These are phyloP conservation scores for Rhizomys pruinosus DNA, from an alignment of 2,113 vertebrate genomes.

Conservation along the genomic window DNA sequence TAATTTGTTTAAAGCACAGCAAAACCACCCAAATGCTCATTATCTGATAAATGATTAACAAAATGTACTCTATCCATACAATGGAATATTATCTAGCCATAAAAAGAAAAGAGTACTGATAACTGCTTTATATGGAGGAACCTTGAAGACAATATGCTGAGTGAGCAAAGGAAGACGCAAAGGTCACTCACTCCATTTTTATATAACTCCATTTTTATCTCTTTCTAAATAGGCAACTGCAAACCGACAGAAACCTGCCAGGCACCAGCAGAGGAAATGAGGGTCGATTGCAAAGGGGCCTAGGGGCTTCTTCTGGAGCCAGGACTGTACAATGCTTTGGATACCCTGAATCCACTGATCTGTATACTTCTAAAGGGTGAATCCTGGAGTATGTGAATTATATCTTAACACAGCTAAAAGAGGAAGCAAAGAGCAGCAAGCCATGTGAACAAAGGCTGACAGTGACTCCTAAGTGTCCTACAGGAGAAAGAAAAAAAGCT, in stretches of 20 bases:
- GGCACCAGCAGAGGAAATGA: not conserved
- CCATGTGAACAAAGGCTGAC: not conserved
- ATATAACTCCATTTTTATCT: not conserved
- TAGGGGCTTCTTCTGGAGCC: not conserved
- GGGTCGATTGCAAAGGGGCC: not conserved
- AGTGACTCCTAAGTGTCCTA: not conserved
- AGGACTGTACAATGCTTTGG: not conserved
- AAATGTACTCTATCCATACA: not conserved
- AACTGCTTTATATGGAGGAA: not conserved
- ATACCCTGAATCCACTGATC: not conserved
- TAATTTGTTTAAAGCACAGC: slow-evolving; percentile 22
- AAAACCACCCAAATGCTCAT: not conserved
- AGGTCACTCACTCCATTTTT: not conserved
- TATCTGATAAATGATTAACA: not conserved
- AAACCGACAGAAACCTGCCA: not conserved
- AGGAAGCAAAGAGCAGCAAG: not conserved
- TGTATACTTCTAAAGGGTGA: not conserved
- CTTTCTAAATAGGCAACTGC: not conserved
- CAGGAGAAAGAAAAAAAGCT: not conserved
- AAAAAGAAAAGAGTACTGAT: not conserved
- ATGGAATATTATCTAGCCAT: not conserved
- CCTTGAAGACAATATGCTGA: not conserved
- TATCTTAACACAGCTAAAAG: slow-evolving; percentile 16
- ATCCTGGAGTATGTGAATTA: not conserved
- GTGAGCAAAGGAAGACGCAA: not conserved